Conservation (phyloP, 37 sponge, comb jelly and placozoan species). For the Hormiphora californensis region DNA sequence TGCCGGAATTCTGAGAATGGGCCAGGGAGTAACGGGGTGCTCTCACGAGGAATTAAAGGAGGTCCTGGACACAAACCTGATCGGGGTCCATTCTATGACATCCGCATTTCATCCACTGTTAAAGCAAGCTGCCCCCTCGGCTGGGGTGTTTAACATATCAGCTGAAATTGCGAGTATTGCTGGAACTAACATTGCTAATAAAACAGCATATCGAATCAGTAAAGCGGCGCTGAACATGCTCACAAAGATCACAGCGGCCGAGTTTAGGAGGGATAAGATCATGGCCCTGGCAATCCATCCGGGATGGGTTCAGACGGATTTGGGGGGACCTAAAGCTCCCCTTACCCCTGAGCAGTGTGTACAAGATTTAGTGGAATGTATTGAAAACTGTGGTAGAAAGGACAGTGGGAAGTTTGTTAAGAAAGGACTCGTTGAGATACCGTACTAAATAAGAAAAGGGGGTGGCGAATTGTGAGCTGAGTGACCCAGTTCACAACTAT, state of each 20-base stretch:
- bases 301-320: slow-evolving; percentile 46
- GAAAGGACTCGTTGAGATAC: too few species aligned
- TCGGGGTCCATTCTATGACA: slow-evolving; percentile 38
- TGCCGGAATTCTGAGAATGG: slow-evolving; percentile 32
- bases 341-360: slow-evolving; percentile 1
- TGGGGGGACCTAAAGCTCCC: slow-evolving; percentile 55
- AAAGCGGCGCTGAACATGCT: slow-evolving; percentile 55
- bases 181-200: slow-evolving; percentile 8
- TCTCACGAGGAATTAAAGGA: slow-evolving; percentile 14
- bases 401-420: slow-evolving; percentile 17
- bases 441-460: too few species aligned
- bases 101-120: not conserved
- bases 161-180: slow-evolving; percentile 40
- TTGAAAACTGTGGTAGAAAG: not conserved
- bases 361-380: not conserved
- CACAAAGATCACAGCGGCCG: slow-evolving; percentile 7
- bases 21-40: slow-evolving; percentile 17
- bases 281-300: slow-evolving; percentile 30
- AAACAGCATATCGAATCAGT: slow-evolving; percentile 16
- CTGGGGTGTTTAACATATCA: slow-evolving; percentile 5
- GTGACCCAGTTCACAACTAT: too few species aligned
- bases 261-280: slow-evolving; percentile 38
- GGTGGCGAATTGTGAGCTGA: too few species aligned
- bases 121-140: not conserved
- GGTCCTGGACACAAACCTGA: not conserved